Base-by-base conservation (phyloP, 2,113 vertebrate species). In the Anoplopoma fimbria region DNA sequence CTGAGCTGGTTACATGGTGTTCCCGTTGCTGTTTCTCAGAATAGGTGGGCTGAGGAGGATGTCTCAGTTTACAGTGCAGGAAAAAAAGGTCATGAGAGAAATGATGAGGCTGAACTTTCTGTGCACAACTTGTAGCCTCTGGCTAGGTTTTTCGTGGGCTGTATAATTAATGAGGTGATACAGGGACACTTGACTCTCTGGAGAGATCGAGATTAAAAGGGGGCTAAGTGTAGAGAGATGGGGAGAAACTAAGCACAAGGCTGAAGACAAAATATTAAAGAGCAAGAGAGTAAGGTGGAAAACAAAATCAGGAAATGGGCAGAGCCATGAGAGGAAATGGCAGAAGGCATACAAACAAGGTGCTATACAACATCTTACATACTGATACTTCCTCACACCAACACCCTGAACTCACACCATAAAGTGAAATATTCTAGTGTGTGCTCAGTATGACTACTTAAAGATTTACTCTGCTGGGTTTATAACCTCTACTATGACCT, bases 161-260 rank as follows among this genome's bases (percentile, higher is more conserved):
- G 79, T 75, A 75, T 89, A 87, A 91, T 92, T 90, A 93, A 91
- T 87, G 33, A 89, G 84, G 82, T 81, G 77, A 85, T 79, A 61
- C 77, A 31, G 88, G 79, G 91, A 90, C 81, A 83, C 72, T 15
- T 75, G 70, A 73, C 55, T 79, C 88, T 91, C 87, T 57, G 72
- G 88, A 84, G 88, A 81, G 75, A 71, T 60, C 63, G 69, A 86
- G 88, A 90, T 89, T 92, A 86, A 91, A 89, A 83, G 57, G 60
- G 69, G 80, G 65, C 51, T 61, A 81, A 84, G 57, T 75, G 75
- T 64, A 75, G 76, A 73, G 75, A 84, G 63, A 68, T 45, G 57
- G 49, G 69, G 51, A 57, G 60, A 68, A 74, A 79, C 70, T 65
- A 40, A 53, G 68, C 49, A 65, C 57, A 62, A 55, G 75, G 75